Evolutionary conservation across 2,113 vertebrate genomes (phyloP).

Genomic region (Chaenocephalus aceratus): DNA sequence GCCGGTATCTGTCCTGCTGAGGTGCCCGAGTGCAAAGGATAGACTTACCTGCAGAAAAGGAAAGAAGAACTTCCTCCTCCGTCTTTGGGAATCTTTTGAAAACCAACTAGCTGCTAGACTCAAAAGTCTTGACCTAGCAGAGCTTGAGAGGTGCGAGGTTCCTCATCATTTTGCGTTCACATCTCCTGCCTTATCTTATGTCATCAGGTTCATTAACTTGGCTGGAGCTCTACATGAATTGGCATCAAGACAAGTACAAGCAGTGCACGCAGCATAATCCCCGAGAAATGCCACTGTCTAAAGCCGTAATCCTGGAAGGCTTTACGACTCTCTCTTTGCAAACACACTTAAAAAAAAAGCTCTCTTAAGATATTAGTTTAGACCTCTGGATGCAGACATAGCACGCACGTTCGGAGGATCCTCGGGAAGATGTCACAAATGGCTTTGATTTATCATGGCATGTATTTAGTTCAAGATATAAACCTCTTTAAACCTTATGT

Average conservation of each 20-base stretch:
- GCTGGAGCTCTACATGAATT: constrained; percentile 40
- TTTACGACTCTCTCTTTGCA: constrained; percentile 53
- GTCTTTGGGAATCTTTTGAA: no score
- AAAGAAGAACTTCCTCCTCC: not conserved
- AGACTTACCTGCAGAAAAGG: constrained; percentile 4
- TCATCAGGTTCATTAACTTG: constrained; percentile 58
- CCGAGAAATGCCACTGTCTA: constrained; percentile 56
- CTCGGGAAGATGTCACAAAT: not conserved
- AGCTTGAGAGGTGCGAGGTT: not conserved
- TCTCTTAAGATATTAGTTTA: constrained; percentile 21
- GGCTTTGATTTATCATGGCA: not conserved
- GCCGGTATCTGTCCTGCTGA: not conserved
- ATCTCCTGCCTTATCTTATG: constrained; percentile 33
- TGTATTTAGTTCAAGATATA: not conserved
- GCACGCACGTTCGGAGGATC: not conserved
- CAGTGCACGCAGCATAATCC: constrained; percentile 60
- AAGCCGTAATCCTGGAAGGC: constrained; percentile 60
- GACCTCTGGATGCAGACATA: constrained; percentile 6
- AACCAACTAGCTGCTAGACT: no score
- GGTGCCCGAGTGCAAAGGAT: constrained; percentile 5
- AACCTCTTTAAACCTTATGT: not conserved
- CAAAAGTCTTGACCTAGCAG: not conserved
- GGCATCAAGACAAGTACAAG: constrained; percentile 44
- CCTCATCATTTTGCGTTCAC: not conserved
- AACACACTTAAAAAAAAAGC: constrained; percentile 21